A percentile compares a stretch with the other conserved stretches of the same genome.
These are phyloP conservation scores for Psilopsiagon aurifrons DNA, from an alignment of 2,113 vertebrate species.

Conservation along the genomic window DNA sequence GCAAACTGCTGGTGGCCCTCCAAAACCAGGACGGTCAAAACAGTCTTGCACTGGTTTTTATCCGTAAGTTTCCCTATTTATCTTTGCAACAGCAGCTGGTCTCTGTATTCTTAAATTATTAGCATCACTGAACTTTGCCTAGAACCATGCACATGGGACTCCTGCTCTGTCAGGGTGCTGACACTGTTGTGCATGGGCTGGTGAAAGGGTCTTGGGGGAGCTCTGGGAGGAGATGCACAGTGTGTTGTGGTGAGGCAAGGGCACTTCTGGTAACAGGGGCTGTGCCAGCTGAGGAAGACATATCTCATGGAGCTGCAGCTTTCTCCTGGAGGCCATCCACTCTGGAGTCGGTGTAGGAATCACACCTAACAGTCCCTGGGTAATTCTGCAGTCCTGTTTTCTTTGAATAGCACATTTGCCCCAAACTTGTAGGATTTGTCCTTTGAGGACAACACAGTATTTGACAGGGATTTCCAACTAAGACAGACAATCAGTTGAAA, in stretches of 20 bases:
- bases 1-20: background rate
- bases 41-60: background rate
- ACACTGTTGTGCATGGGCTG: background rate
- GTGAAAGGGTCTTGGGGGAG: background rate
- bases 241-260: background rate
- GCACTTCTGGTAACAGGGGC: background rate
- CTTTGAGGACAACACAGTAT: background rate
- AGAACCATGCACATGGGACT: background rate
- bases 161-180: fast-evolving
- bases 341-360: background rate
- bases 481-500: background rate
- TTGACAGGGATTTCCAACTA: background rate
- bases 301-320: fast-evolving
- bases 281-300: background rate
- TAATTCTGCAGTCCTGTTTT: background rate
- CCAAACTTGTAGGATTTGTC: background rate
- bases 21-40: background rate
- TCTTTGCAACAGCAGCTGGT: background rate
- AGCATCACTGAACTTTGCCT: background rate
- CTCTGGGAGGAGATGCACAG: background rate
- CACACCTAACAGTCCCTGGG: background rate
- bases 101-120: background rate
- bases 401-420: background rate
- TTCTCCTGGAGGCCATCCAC: background rate
- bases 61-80: background rate